Percentiles rank a stretch among this genome's conserved stretches.
Conservation (phyloP, 2,888 invertebrate genomes). For the Dermolepida albohirtum region DNA sequence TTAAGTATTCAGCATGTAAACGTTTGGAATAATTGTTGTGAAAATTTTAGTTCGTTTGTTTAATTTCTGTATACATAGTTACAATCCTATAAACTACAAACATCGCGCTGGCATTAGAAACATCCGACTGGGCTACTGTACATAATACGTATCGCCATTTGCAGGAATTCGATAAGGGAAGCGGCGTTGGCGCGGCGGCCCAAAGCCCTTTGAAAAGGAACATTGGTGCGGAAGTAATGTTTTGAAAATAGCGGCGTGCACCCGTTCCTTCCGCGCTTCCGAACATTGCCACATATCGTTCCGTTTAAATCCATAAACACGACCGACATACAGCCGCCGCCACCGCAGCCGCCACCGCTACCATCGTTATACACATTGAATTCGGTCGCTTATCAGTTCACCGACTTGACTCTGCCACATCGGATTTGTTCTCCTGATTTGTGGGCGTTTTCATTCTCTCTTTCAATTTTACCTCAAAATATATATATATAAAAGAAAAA, state of each 20-base stretch:
- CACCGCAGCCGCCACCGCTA: no score
- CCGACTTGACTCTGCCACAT: constrained; percentile 7
- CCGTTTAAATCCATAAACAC: constrained; percentile 34
- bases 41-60: no score
- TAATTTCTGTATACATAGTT: no score
- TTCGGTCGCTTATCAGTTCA: constrained; percentile 17
- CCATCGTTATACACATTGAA: no score
- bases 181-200: constrained; percentile 43
- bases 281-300: constrained; percentile 31
- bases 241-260: constrained; percentile 59
- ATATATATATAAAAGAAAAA: no score
- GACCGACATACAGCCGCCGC: constrained; percentile 4
- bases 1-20: no score
- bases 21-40: no score
- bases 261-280: constrained; percentile 45
- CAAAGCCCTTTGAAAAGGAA: constrained; percentile 56
- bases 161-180: constrained; percentile 59
- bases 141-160: constrained; percentile 56
- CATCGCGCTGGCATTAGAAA: background rate
- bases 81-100: background rate
- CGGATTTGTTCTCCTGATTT: no score
- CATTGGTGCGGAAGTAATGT: constrained; percentile 61
- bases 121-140: no score
- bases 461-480: no score
- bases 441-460: no score